A percentile compares a stretch with the other conserved stretches of the same genome.
phyloP scores from a whole-genome alignment of 2,888 invertebrate species.

The Callimorpha dominula region DNA sequence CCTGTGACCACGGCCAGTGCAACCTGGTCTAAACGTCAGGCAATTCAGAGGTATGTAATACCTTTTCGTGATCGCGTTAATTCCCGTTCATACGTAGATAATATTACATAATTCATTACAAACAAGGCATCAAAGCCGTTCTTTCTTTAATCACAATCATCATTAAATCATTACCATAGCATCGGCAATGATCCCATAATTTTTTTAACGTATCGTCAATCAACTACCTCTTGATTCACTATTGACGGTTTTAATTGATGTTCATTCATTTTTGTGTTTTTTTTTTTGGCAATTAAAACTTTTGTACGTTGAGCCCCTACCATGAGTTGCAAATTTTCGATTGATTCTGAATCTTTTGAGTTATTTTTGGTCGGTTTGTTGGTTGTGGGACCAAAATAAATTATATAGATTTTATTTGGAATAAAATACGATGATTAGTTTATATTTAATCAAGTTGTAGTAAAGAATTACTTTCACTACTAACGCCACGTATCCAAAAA shows the following conservation, averaged over 20 bases:
- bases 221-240: constrained; percentile 59
- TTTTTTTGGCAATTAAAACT: constrained; percentile 57
- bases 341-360: constrained; percentile 9
- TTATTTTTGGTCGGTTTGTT: constrained; percentile 16
- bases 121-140: constrained; percentile 1
- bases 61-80: no score
- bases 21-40: no score
- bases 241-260: constrained; percentile 69
- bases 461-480: no score
- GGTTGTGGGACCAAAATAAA: neutral
- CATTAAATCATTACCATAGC: constrained; percentile 22
- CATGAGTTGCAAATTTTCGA: constrained; percentile 53
- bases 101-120: constrained; percentile 11
- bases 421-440: neutral
- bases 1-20: no score
- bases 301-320: constrained; percentile 54
- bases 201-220: constrained; percentile 56
- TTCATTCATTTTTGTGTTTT: constrained; percentile 56
- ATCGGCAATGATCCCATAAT: constrained; percentile 44
- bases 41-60: no score
- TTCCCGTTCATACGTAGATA: no score
- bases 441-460: no score
- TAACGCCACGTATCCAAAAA: no score
- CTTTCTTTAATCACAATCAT: constrained; percentile 17
- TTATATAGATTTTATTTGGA: neutral